A percentile compares a stretch with the other conserved stretches of the same genome.
Conservation (phyloP, 2,888 invertebrate species). For the Congeria kusceri region DNA sequence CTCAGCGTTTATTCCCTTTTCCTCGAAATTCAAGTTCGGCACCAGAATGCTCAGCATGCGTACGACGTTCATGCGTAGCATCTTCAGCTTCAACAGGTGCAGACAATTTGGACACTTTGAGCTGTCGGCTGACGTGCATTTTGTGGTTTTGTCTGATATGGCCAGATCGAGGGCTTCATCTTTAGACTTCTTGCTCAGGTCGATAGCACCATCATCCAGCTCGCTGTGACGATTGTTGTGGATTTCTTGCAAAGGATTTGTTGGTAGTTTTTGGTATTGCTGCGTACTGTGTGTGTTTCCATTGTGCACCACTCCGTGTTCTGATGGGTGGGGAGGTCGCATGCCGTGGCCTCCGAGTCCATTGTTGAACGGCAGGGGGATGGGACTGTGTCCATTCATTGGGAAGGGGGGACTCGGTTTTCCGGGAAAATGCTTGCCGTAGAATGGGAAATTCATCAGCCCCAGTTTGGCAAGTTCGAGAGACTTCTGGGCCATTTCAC, state of each 20-base stretch:
- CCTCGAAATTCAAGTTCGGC: conserved; percentile 84
- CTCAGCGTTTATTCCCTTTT: conserved; percentile 83
- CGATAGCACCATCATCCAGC: conserved; percentile 76
- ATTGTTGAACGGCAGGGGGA: conserved; percentile 66
- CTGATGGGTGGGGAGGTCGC: conserved; percentile 45
- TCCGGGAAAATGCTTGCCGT: conserved; percentile 53
- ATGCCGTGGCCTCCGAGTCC: conserved; percentile 63
- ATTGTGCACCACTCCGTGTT: conserved; percentile 49
- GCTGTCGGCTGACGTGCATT: conserved; percentile 50
- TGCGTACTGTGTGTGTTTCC: conserved; percentile 49
- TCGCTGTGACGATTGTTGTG: conserved; percentile 68
- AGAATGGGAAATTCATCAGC: conserved; percentile 59
- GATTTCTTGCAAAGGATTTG: conserved; percentile 70
- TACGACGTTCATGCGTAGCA: conserved; percentile 82
- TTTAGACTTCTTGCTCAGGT: conserved; percentile 75
- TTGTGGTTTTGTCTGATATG: conserved; percentile 54
- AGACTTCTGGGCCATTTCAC: conserved; percentile 61
- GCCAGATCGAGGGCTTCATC: conserved; percentile 61
- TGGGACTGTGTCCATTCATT: conserved; percentile 73
- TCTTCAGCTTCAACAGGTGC: conserved; percentile 80
- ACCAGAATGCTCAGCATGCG: conserved; percentile 84
- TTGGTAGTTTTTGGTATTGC: conserved; percentile 25
- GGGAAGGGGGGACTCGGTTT: conserved; percentile 75
- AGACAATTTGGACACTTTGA: conserved; percentile 75
- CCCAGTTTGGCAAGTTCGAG: conserved; percentile 61